A percentile compares a stretch with the other conserved stretches of the same genome.
Evolutionary conservation across 1,140 invertebrate genomes (phyloP).

Genomic region (Drosophila nikananu): DNA sequence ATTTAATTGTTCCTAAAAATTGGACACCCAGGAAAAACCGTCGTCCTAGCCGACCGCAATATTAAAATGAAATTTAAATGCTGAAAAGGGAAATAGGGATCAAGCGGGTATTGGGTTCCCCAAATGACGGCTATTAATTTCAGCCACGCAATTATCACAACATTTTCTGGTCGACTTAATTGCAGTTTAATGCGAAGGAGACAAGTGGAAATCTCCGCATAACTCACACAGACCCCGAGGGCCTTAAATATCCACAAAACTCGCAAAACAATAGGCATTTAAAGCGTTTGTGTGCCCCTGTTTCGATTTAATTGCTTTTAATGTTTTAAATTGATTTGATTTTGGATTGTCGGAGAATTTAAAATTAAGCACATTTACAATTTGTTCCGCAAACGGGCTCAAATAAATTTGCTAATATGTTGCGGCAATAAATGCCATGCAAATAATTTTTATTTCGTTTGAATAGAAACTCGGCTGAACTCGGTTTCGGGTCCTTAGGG

Average conservation of each 20-base stretch:
- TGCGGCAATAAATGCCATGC: constrained; percentile 27
- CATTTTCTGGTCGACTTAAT: constrained; percentile 76
- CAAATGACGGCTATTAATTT: constrained; percentile 79
- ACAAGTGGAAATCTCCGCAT: constrained; percentile 52
- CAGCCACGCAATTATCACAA: constrained; percentile 75
- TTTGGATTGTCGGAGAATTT: constrained; percentile 3
- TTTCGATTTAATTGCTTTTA: constrained; percentile 21
- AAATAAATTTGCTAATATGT: constrained; percentile 29
- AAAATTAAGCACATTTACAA: constrained; percentile 8
- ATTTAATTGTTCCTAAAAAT: constrained; percentile 77
- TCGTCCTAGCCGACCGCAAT: constrained; percentile 39
- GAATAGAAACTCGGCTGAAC: constrained; percentile 16
- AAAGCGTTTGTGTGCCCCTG: not conserved
- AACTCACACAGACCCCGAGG: constrained; percentile 19
- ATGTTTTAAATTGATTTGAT: constrained; percentile 17
- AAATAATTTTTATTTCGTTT: constrained; percentile 30
- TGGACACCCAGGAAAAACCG: not conserved
- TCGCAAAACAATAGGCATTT: constrained; percentile 1
- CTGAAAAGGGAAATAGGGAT: not conserved
- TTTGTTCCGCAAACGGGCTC: not conserved
- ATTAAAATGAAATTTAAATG: constrained; percentile 76
- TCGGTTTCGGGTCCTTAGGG: constrained; percentile 12
- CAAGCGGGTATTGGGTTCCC: constrained; percentile 5
- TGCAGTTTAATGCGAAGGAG: constrained; percentile 69
- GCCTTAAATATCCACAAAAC: constrained; percentile 27